These are phyloP conservation scores for Itoplectis maculator DNA, from an alignment of 2,888 invertebrate genomes.

Conservation along the genomic window DNA sequence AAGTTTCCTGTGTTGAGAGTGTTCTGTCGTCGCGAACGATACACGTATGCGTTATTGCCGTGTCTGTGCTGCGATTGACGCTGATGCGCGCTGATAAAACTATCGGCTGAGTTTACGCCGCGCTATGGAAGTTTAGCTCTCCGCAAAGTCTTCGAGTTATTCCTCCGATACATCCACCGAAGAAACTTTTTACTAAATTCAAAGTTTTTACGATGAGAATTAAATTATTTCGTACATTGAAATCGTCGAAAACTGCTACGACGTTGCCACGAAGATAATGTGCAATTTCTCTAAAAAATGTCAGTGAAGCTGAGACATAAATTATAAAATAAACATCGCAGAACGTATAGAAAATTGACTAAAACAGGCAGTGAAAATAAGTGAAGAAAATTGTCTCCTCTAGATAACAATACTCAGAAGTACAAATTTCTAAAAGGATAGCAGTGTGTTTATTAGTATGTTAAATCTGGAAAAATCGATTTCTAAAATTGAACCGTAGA, in stretches of 20 bases:
- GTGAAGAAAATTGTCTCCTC: too few relatives aligned
- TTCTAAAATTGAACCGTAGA: not conserved
- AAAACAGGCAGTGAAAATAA: not conserved
- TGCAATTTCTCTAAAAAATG: not conserved
- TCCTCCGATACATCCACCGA: not conserved
- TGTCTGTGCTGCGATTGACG: conserved; percentile 30
- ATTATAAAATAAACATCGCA: not conserved
- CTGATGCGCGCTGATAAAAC: conserved; percentile 27
- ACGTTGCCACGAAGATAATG: not conserved
- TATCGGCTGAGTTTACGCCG: conserved; percentile 2
- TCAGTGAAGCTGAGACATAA: not conserved
- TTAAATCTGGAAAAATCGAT: not conserved
- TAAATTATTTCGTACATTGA: not conserved
- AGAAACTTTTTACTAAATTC: conserved; percentile 7
- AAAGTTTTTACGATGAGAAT: conserved; percentile 1
- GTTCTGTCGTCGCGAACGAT: conserved; percentile 4
- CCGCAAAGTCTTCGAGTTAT: conserved; percentile 2
- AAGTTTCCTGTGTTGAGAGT: conserved; percentile 1
- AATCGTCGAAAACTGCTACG: not conserved
- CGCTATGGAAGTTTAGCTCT: not conserved
- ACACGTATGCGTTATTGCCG: conserved; percentile 9
- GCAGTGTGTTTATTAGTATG: too few relatives aligned
- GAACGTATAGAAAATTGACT: not conserved
- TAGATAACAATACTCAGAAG: too few relatives aligned
- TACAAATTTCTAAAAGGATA: too few relatives aligned